Base-by-base conservation (phyloP, 2,888 invertebrate species). In the Lumbricus terrestris region DNA sequence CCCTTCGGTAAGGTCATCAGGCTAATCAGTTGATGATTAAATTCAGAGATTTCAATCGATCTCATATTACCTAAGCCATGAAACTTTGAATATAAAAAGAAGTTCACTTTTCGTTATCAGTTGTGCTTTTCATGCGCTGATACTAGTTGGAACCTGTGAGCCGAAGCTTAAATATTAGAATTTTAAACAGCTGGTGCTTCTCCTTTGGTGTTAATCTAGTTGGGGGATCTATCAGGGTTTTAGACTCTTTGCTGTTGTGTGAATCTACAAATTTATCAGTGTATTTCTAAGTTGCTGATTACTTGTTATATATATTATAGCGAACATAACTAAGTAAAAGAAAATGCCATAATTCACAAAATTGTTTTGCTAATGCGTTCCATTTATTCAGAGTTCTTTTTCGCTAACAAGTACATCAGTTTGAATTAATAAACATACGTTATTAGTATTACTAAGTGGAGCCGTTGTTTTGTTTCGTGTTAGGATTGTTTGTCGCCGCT, bases 401-500 rank as follows among this genome's bases (percentile, higher is more conserved):
- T n/a, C n/a, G n/a, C n/a, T n/a, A n/a, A n/a, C n/a, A n/a, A n/a
- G n/a, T n/a, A n/a, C n/a, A n/a, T n/a, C n/a, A n/a, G n/a, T n/a
- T n/a, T n/a, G n/a, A n/a, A n/a, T n/a, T n/a, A n/a, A n/a, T n/a
- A n/a, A n/a, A n/a, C n/a, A n/a, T n/a, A n/a, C n/a, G 95, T 34
- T 16, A 85, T 34, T n/a, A n/a, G 29, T 20, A 47, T 47, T 47
- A 47, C 5, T 47, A 20, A 6, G 47, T 47, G 47, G 47, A 47
- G 23, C 54, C 23, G 29, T 29, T 54, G 54, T 23, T 69, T 29
- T 69, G 69, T 1, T 29, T 69, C 13, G 82, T 91, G 92, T 89
- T 94, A 97, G 96, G 99, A 99, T 95, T 99, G 99, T 94, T 95
- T 99, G 90, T 97, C 98, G 0, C 98, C 98, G 0, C 96, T 99